These are phyloP conservation scores for Heliconius ismenius DNA, from an alignment of 2,888 invertebrate genomes.

Conservation along the genomic window DNA sequence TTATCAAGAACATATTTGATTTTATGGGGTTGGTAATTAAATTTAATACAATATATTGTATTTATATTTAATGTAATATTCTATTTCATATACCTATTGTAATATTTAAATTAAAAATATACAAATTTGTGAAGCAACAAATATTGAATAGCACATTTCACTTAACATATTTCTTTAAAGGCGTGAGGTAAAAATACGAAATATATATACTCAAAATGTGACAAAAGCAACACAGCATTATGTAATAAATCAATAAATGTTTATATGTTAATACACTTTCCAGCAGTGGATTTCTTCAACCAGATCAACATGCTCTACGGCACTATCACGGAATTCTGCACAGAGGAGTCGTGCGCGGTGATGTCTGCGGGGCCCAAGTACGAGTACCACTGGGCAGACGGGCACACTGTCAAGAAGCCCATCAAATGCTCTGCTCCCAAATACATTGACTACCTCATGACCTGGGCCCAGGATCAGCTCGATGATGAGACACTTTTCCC, in stretches of 20 bases:
- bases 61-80: too few species aligned
- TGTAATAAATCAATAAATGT: neutral
- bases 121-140: too few species aligned
- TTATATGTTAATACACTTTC: conserved; percentile 57
- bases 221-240: too few species aligned
- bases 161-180: too few species aligned
- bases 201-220: too few species aligned
- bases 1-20: too few species aligned
- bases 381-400: conserved; percentile 99
- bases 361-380: conserved; percentile 99
- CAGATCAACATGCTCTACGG: conserved; percentile 99
- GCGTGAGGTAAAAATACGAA: too few species aligned
- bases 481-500: conserved; percentile 99
- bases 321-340: conserved; percentile 99
- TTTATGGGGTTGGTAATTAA: too few species aligned
- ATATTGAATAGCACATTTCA: too few species aligned
- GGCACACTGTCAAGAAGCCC: conserved; percentile 98
- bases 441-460: conserved; percentile 99
- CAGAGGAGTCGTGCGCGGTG: conserved; percentile 97
- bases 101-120: too few species aligned
- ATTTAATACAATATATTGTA: too few species aligned
- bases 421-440: conserved; percentile 99
- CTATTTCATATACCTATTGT: too few species aligned
- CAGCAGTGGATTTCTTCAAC: conserved; percentile 99
- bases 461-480: conserved; percentile 99